Evolutionary conservation across 2,113 vertebrate species (phyloP).

Genomic region (Neogale vison): DNA sequence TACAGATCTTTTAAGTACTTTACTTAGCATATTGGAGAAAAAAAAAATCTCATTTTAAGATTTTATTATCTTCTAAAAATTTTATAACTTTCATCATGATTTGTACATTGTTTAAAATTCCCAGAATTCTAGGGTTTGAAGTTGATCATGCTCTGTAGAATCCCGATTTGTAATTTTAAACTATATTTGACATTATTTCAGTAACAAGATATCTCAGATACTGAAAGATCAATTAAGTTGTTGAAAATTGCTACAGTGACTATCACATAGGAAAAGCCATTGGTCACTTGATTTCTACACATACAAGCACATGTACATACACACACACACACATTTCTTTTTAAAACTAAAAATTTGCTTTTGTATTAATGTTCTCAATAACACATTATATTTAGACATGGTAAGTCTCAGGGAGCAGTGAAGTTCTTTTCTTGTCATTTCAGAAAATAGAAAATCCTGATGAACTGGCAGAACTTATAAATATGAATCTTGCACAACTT

Average conservation of each 20-base stretch:
- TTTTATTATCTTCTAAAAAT: constrained; percentile 26
- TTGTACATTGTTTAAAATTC: constrained; percentile 21
- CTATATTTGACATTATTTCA: constrained; percentile 43
- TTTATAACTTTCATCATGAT: background rate
- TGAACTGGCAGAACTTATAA: constrained; percentile 97
- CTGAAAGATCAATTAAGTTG: background rate
- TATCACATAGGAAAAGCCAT: background rate
- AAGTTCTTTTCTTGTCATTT: constrained; percentile 72
- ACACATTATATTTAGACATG: background rate
- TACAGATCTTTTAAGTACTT: constrained; percentile 1
- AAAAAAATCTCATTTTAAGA: background rate
- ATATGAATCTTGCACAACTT: constrained; percentile 99
- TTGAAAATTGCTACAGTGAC: background rate
- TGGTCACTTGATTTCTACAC: background rate
- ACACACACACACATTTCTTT: background rate
- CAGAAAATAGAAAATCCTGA: constrained; percentile 96
- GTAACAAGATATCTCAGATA: constrained; percentile 26
- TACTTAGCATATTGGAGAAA: background rate
- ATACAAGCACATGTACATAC: background rate
- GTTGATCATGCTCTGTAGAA: background rate
- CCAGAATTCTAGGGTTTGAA: background rate
- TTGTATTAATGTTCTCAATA: constrained; percentile 4
- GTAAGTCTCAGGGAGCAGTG: background rate
- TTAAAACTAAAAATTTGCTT: constrained; percentile 17
- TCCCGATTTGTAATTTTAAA: constrained; percentile 17